Evolutionary conservation across 2,797 vertebrate species (phyloP), one percentile per base, ranked within the genome.

Genomic region (Silurus lanzhouensis): DNA sequence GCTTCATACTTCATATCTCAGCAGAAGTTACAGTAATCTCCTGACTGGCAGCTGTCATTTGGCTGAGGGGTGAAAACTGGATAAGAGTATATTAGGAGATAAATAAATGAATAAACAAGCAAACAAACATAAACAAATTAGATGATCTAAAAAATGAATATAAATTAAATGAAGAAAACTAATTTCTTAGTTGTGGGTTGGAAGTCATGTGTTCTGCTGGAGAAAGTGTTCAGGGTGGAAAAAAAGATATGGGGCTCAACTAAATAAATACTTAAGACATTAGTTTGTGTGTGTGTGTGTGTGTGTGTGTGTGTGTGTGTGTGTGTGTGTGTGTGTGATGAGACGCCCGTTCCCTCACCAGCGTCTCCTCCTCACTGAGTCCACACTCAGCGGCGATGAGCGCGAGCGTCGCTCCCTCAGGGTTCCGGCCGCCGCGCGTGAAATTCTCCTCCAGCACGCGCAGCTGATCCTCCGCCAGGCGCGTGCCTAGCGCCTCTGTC

Each of bases 391-490:
- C 97, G 0, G 97, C 96, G 4, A 99, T 96, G 92, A 99, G 90
- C 94, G 96, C 96, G 86, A 99, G 94, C 17, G 95, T 96, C 66
- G 95, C 92, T 10, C 90, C 90, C 64, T 98, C 97, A 14, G 98
- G 98, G 86, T 97, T 92, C 90, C 93, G 97, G 93, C 92, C 94
- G 77, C 94, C 94, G 89, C 94, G 96, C 87, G 82, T 94, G 91
- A 99, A 99, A 87, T 96, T 97, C 60, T 97, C 91, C 92, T 99
- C 98, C 94, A 99, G 94, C 84, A 96, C 91, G 89, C 95, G 93
- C 64, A 96, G 66, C 94, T 99, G 98, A 22, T 98, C 95, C 79
- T 96, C 93, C 1, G 95, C 95, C 90, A 96, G 94, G 64, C 92
- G 90, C 90, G 89, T 55, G 55, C 58, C 72, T 44, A 27, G 89